Conservation (phyloP, 2,113 vertebrate species). For the Mormoops blainvillei region DNA sequence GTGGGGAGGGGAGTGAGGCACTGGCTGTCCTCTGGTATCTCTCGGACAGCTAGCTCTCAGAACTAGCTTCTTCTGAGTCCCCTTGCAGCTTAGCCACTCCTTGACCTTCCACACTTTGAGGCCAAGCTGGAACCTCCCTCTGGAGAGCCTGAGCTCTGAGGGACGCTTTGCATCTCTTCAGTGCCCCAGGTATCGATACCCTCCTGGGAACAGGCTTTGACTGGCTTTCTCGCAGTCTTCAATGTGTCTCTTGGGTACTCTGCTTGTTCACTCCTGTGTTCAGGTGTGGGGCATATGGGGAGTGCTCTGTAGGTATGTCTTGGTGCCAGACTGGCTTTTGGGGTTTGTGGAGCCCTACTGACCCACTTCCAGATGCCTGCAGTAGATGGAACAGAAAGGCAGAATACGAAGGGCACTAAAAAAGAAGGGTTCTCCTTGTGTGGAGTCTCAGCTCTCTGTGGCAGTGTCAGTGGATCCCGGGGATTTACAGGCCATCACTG, state of each 20-base stretch:
- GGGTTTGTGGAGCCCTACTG: neutral
- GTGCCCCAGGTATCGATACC: neutral
- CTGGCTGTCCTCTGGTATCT: neutral
- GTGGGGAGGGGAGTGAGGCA: neutral
- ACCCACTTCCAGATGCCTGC: neutral
- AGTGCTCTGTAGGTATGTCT: neutral
- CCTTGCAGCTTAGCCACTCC: neutral
- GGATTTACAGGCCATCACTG: neutral
- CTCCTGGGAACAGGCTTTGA: neutral
- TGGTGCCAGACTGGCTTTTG: neutral
- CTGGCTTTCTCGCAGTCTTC: neutral
- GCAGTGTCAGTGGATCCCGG: neutral
- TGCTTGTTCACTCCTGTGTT: neutral
- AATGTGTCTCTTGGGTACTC: neutral
- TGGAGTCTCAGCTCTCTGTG: neutral
- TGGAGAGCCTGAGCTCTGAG: neutral
- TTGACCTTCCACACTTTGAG: neutral
- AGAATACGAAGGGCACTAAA: neutral
- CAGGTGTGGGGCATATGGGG: neutral
- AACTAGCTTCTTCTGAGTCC: neutral
- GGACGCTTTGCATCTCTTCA: neutral
- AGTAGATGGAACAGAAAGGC: neutral
- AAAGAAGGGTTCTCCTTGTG: neutral
- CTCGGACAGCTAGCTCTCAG: neutral
- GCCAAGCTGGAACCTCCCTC: neutral